phyloP scores from a whole-genome alignment of 2,888 invertebrate genomes.

The Zootermopsis nevadensis region DNA sequence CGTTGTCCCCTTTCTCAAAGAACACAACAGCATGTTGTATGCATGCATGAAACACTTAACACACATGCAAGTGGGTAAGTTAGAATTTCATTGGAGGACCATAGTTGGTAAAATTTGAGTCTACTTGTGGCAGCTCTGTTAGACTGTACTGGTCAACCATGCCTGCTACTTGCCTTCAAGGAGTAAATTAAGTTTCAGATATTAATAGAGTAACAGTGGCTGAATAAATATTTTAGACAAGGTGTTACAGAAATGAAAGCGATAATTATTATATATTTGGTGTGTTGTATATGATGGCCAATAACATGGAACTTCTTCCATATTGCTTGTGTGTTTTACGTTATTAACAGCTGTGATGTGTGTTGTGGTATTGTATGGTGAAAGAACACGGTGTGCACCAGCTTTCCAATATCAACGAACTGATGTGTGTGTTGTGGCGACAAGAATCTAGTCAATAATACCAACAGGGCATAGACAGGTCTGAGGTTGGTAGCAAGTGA shows the following conservation, averaged over 20 bases:
- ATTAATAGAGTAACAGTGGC: not conserved
- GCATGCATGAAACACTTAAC: too few species aligned
- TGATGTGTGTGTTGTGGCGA: not conserved
- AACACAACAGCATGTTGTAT: too few species aligned
- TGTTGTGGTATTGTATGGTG: too few species aligned
- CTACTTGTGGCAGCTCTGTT: too few species aligned
- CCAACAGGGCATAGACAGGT: not conserved
- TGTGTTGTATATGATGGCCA: not conserved
- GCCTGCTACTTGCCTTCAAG: not conserved
- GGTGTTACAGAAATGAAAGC: not conserved
- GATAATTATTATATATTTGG: not conserved
- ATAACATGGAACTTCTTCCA: not conserved
- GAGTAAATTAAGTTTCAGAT: not conserved
- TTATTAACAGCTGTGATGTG: too few species aligned
- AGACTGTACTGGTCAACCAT: too few species aligned
- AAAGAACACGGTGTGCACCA: not conserved
- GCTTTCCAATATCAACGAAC: not conserved
- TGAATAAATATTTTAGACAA: not conserved
- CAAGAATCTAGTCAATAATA: slow-evolving; percentile 20
- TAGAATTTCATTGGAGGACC: too few species aligned
- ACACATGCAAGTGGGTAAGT: too few species aligned
- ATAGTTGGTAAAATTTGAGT: too few species aligned
- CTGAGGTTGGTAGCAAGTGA: not conserved
- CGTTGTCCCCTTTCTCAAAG: too few species aligned
- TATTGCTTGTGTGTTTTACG: not conserved